Evolutionary conservation across 1,140 invertebrate species (phyloP).

Genomic region (Atta colombica): DNA sequence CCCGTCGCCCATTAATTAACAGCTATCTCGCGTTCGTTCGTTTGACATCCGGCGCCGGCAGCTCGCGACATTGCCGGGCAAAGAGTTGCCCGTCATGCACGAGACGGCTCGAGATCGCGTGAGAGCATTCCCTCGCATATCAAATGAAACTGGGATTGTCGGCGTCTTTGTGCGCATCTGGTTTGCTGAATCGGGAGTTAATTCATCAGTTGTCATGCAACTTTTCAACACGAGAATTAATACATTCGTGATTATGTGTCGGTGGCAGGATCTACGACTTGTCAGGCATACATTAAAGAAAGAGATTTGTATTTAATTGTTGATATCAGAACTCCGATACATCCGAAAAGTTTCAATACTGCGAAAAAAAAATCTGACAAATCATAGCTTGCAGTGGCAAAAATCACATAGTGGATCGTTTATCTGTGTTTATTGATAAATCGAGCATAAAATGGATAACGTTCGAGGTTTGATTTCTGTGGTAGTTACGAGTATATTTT

Average conservation of each 20-base stretch:
- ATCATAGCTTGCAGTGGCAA: slow-evolving; percentile 3
- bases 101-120: slow-evolving; percentile 38
- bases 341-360: slow-evolving; percentile 9
- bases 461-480: slow-evolving; percentile 19
- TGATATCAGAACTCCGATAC: neutral
- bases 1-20: slow-evolving; percentile 49
- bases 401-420: slow-evolving; percentile 27
- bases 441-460: slow-evolving; percentile 36
- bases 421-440: slow-evolving; percentile 55
- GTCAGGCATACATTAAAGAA: neutral
- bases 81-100: slow-evolving; percentile 13
- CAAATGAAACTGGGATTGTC: slow-evolving; percentile 31
- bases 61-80: slow-evolving; percentile 21
- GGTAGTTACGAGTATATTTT: slow-evolving; percentile 25
- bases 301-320: slow-evolving; percentile 21
- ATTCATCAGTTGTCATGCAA: slow-evolving; percentile 44
- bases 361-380: neutral
- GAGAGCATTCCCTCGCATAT: slow-evolving; percentile 37
- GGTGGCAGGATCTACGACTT: neutral
- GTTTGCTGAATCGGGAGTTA: slow-evolving; percentile 38
- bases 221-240: slow-evolving; percentile 21
- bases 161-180: slow-evolving; percentile 21
- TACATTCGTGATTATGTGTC: slow-evolving; percentile 10
- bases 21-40: slow-evolving; percentile 37
- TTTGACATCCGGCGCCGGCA: slow-evolving; percentile 42